Evolutionary conservation across 2,797 vertebrate species (phyloP).

Genomic region (Microtus californicus): DNA sequence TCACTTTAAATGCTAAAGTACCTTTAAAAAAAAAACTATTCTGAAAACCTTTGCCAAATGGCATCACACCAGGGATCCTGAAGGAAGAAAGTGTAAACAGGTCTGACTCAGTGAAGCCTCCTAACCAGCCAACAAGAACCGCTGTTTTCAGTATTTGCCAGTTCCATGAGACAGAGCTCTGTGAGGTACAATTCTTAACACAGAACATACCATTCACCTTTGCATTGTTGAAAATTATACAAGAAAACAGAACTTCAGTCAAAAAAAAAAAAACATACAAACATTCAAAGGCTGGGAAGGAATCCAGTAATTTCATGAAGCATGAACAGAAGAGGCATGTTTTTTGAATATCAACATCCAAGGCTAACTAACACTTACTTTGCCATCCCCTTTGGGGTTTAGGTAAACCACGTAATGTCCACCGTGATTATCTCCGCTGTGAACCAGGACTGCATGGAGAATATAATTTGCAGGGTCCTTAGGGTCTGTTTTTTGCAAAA

Average conservation of each 20-base stretch:
- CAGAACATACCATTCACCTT: neutral
- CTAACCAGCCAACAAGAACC: fast-evolving
- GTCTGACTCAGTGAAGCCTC: fast-evolving
- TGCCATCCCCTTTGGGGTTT: slow-evolving; percentile 99
- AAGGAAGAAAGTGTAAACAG: fast-evolving
- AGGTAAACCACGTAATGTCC: slow-evolving; percentile 99
- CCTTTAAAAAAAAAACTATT: too few relatives aligned
- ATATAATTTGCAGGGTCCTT: slow-evolving; percentile 99
- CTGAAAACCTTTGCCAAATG: neutral
- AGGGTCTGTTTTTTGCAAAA: slow-evolving; percentile 98
- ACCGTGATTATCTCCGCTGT: slow-evolving; percentile 99
- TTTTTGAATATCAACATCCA: neutral
- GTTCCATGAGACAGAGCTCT: neutral
- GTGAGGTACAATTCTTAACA: neutral
- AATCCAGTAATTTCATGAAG: fast-evolving
- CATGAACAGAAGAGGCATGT: fast-evolving
- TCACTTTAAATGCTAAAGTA: neutral
- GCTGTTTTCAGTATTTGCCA: neutral
- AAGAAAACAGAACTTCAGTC: neutral
- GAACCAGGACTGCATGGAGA: slow-evolving; percentile 97
- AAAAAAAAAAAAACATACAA: neutral
- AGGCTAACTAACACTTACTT: slow-evolving; percentile 91
- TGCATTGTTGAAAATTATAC: neutral
- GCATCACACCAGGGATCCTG: fast-evolving
- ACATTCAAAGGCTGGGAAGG: neutral